Evolutionary conservation across 2,888 invertebrate species (phyloP).

Genomic region (Euplexia lucipara): DNA sequence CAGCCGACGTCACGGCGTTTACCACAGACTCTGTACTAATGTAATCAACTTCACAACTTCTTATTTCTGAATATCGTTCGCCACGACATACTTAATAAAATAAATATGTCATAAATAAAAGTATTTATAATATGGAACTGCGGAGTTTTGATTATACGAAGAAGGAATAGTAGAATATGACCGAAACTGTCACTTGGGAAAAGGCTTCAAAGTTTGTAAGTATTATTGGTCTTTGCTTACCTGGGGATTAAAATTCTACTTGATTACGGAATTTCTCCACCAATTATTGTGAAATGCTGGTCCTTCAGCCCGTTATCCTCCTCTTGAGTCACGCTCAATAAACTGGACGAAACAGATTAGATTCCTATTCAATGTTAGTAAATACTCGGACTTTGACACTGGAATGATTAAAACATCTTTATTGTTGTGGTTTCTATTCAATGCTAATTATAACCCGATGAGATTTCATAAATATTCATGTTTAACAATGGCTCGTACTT

Average conservation of each 20-base stretch:
- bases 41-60: no score
- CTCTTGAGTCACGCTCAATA: neutral
- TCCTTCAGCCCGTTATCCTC: neutral
- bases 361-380: constrained; percentile 34
- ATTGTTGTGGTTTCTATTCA: constrained; percentile 44
- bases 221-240: neutral
- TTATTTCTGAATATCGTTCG: no score
- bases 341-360: constrained; percentile 2
- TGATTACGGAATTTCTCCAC: neutral
- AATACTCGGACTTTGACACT: constrained; percentile 12
- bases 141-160: no score
- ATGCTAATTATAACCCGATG: constrained; percentile 40
- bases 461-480: constrained; percentile 50
- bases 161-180: no score
- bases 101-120: no score
- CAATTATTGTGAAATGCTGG: neutral
- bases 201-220: no score
- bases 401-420: constrained; percentile 34
- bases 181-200: no score
- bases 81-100: no score
- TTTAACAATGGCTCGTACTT: constrained; percentile 6
- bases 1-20: no score
- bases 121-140: no score
- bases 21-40: no score
- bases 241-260: neutral